Evolutionary conservation across 2,888 invertebrate genomes (phyloP).

Genomic region (Lasius platythorax): DNA sequence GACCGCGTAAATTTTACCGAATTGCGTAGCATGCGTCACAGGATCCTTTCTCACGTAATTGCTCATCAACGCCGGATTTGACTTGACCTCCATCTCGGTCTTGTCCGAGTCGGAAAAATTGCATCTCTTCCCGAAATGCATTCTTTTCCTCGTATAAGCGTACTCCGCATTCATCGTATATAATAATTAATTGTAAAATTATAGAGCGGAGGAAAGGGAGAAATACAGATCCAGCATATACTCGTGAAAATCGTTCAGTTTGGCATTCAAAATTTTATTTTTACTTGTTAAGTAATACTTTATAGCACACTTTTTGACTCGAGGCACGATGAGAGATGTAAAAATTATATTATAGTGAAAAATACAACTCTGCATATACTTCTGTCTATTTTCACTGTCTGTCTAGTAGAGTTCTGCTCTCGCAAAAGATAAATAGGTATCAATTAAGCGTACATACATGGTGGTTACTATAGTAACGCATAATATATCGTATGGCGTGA

Average conservation of each 20-base stretch:
- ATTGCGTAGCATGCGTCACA: constrained; percentile 86
- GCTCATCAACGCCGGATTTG: constrained; percentile 85
- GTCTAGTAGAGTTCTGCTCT: not conserved
- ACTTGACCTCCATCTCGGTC: constrained; percentile 81
- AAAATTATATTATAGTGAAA: not conserved
- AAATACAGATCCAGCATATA: not conserved
- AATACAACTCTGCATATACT: not conserved
- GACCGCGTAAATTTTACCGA: constrained; percentile 86
- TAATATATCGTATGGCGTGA: not conserved
- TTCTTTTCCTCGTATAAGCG: constrained; percentile 87
- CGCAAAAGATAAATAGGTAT: not conserved
- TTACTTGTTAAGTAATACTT: not conserved
- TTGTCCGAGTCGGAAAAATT: constrained; percentile 86
- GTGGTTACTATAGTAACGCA: constrained; percentile 30
- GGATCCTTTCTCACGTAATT: constrained; percentile 87
- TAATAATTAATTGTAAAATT: constrained; percentile 1
- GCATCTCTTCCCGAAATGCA: constrained; percentile 87
- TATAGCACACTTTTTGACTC: not conserved
- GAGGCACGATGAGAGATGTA: not conserved
- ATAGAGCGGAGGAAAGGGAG: not conserved
- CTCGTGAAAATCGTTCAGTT: not conserved
- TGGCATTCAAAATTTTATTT: constrained; percentile 23
- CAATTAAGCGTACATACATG: constrained; percentile 35
- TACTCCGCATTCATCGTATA: constrained; percentile 81
- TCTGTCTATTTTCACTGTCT: not conserved